These are phyloP conservation scores for Misgurnus mizolepis DNA, from an alignment of 2,113 vertebrate genomes.

Conservation along the genomic window DNA sequence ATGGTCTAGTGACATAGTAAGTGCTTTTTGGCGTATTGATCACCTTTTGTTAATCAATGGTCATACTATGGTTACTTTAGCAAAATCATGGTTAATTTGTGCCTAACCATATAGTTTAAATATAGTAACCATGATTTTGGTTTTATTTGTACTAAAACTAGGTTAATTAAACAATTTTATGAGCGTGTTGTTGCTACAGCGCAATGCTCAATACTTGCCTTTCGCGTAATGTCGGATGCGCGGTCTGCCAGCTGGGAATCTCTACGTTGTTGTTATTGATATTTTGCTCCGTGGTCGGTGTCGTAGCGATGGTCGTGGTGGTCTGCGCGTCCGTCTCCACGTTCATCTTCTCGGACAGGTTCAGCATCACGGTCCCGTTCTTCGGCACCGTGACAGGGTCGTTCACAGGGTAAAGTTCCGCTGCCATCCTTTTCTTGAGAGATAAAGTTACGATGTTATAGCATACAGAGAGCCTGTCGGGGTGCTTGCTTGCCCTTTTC, in stretches of 20 bases:
- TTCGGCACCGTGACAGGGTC: conserved; percentile 72
- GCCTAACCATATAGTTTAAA: too few relatives aligned
- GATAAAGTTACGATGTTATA: conserved; percentile 81
- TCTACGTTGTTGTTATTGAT: conserved; percentile 92
- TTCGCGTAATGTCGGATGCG: conserved; percentile 90
- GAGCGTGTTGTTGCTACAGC: too few relatives aligned
- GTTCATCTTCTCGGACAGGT: conserved; percentile 76
- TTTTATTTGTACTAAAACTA: too few relatives aligned
- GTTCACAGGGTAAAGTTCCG: conserved; percentile 85
- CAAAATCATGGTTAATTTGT: too few relatives aligned
- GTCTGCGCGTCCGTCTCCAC: conserved; percentile 75
- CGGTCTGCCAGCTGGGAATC: conserved; percentile 85
- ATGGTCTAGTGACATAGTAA: too few relatives aligned
- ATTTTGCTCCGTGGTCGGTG: conserved; percentile 78
- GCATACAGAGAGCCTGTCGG: conserved; percentile 77
- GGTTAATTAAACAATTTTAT: too few relatives aligned
- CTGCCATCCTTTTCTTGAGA: conserved; percentile 89
- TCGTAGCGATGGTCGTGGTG: conserved; percentile 69
- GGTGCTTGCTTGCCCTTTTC: conserved; percentile 76
- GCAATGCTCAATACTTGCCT: conserved; percentile 71
- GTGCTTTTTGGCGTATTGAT: too few relatives aligned
- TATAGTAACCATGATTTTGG: too few relatives aligned
- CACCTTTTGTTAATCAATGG: too few relatives aligned
- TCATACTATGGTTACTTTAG: too few relatives aligned
- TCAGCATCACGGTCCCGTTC: conserved; percentile 73